phyloP scores from a whole-genome alignment of 2,888 invertebrate genomes.

The Helleia helle region DNA sequence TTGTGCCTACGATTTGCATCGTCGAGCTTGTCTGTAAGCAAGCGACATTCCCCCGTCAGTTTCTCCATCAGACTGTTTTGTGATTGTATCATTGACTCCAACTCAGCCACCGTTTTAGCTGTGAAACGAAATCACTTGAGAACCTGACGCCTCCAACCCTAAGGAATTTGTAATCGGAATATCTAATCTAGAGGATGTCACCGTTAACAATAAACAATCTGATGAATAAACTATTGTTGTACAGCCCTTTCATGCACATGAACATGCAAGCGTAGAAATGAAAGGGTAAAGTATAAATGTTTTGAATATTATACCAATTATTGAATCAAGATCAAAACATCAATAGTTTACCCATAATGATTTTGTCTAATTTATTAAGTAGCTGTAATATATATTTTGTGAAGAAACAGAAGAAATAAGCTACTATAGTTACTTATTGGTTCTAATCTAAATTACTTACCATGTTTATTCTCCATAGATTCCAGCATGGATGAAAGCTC shows the following conservation, averaged over 20 bases:
- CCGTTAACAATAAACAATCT: constrained; percentile 58
- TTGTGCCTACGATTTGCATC: constrained; percentile 91
- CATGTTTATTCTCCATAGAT: constrained; percentile 88
- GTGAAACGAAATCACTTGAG: constrained; percentile 34
- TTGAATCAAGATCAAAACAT: constrained; percentile 50
- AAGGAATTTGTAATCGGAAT: background rate
- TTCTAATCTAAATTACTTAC: constrained; percentile 75
- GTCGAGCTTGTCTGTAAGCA: constrained; percentile 91
- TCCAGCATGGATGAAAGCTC: constrained; percentile 83
- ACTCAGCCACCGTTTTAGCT: constrained; percentile 91
- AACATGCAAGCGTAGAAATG: constrained; percentile 67
- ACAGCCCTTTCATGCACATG: constrained; percentile 62
- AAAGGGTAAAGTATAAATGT: constrained; percentile 73
- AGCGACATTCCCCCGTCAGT: constrained; percentile 91
- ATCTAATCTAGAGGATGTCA: background rate
- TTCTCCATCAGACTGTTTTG: constrained; percentile 95
- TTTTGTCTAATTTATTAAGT: constrained; percentile 25
- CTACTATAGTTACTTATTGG: background rate
- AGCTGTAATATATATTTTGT: constrained; percentile 4
- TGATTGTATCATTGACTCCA: constrained; percentile 91
- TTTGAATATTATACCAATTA: constrained; percentile 39
- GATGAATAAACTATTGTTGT: constrained; percentile 81
- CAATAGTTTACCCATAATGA: constrained; percentile 74
- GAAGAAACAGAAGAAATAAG: background rate
- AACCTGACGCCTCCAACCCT: background rate